Percentiles rank a stretch among this genome's conserved stretches.
These are phyloP conservation scores for Acanthococcus lagerstroemiae DNA, from an alignment of 2,888 invertebrate species.

Conservation along the genomic window DNA sequence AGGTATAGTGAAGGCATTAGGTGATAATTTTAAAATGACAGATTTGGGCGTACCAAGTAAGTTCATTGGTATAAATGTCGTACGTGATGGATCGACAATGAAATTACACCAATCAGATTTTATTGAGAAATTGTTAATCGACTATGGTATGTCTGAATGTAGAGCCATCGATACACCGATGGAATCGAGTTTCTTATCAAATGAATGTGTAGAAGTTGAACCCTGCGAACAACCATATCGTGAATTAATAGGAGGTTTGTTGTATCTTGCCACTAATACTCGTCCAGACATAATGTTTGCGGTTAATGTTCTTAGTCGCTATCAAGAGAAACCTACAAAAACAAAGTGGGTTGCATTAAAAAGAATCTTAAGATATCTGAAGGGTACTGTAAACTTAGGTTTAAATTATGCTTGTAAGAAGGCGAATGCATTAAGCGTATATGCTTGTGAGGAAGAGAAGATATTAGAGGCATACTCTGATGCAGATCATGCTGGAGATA, in stretches of 20 bases:
- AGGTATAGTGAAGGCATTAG: background rate
- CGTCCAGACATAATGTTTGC: background rate
- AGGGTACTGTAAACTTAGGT: background rate
- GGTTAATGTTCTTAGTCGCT: background rate
- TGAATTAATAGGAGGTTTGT: background rate
- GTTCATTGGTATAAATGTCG: background rate
- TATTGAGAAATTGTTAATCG: background rate
- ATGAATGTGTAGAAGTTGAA: background rate
- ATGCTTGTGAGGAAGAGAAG: background rate
- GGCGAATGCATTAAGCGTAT: background rate
- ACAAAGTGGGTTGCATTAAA: background rate
- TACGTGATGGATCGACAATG: background rate
- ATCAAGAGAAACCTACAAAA: background rate
- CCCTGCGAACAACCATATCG: background rate
- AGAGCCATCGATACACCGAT: background rate
- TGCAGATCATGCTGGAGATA: constrained; percentile 6
- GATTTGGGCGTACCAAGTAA: background rate
- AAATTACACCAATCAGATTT: background rate
- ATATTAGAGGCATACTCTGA: background rate
- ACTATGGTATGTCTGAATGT: background rate
- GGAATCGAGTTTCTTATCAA: background rate
- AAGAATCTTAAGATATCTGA: background rate
- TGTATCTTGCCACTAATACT: background rate
- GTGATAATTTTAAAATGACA: background rate
- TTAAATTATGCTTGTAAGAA: background rate